A percentile compares a stretch with the other conserved stretches of the same genome.
These are phyloP conservation scores for Archocentrus centrarchus DNA, from an alignment of 2,113 vertebrate genomes.

Conservation along the genomic window DNA sequence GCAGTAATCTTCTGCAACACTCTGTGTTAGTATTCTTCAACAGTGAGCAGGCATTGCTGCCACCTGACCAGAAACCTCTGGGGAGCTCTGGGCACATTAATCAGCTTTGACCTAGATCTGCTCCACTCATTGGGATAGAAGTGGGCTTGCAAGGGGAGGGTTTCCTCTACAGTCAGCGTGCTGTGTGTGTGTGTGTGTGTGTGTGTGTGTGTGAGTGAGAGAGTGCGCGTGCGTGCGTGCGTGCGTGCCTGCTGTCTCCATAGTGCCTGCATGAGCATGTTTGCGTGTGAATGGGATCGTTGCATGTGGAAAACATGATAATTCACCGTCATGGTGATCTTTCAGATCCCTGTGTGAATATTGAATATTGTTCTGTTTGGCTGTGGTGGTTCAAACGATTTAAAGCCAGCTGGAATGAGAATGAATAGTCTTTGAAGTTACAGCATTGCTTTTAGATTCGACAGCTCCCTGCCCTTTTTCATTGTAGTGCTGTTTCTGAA, in stretches of 20 bases:
- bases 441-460: background rate
- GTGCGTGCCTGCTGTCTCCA: conserved; percentile 35
- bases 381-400: background rate
- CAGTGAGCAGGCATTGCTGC: conserved; percentile 61
- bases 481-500: conserved; percentile 9
- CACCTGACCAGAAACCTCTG: conserved; percentile 75
- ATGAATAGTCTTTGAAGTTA: background rate
- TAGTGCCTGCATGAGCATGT: conserved; percentile 15
- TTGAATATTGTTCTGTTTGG: conserved; percentile 1
- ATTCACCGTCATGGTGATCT: conserved; percentile 12
- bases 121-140: conserved; percentile 69
- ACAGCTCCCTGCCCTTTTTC: background rate
- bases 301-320: conserved; percentile 16
- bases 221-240: conserved; percentile 9
- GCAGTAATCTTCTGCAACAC: conserved; percentile 18
- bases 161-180: conserved; percentile 58
- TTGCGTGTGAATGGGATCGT: conserved; percentile 16
- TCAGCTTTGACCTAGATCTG: conserved; percentile 83
- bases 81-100: conserved; percentile 77
- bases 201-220: too few species aligned
- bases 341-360: conserved; percentile 1
- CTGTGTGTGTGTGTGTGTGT: background rate
- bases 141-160: conserved; percentile 63
- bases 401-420: conserved; percentile 8
- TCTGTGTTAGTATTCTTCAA: conserved; percentile 58